Evolutionary conservation across 2,113 vertebrate genomes (phyloP).

Genomic region (Gorsachius goisagi): DNA sequence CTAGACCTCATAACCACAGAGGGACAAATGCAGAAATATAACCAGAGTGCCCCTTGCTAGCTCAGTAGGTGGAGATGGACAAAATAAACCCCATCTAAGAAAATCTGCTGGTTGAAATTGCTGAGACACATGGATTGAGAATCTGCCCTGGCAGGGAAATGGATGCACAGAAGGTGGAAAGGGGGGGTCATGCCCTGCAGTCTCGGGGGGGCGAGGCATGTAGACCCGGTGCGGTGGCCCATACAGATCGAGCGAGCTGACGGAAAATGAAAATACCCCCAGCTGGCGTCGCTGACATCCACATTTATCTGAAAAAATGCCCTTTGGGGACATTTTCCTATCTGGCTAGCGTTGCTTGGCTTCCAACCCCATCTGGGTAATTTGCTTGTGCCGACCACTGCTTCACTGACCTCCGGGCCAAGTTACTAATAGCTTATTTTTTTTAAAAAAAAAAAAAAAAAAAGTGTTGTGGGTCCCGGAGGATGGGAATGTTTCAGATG

Average conservation of each 20-base stretch:
- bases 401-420: background rate
- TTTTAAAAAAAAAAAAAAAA: background rate
- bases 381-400: background rate
- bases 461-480: background rate
- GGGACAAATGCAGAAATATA: background rate
- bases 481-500: background rate
- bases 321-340: background rate
- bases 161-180: background rate
- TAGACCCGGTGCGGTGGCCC: background rate
- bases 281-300: background rate
- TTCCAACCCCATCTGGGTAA: background rate
- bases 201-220: accelerated
- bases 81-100: background rate
- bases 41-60: too few relatives aligned
- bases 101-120: background rate
- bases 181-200: background rate
- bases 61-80: background rate
- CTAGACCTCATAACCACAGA: background rate
- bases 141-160: background rate
- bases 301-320: background rate
- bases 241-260: background rate
- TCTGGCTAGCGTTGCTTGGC: background rate
- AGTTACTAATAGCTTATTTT: background rate
- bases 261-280: background rate
- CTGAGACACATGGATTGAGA: background rate